Conservation (phyloP, 2,797 vertebrate genomes). For the Propithecus deckenii region DNA sequence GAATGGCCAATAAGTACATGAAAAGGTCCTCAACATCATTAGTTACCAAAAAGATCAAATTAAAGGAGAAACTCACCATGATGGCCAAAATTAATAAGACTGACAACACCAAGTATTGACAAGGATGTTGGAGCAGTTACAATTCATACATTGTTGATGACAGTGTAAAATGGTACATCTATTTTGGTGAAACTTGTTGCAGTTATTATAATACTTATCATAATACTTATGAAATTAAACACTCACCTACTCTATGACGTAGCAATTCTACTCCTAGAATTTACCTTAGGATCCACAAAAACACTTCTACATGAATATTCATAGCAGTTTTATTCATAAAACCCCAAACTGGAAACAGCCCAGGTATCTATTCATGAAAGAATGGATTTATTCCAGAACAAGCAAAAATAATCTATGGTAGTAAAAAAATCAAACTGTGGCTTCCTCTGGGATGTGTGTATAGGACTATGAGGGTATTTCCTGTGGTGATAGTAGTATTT, state of each 20-base stretch:
- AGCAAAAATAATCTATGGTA: background rate
- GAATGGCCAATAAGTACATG: background rate
- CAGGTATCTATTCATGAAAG: background rate
- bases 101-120: background rate
- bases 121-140: background rate
- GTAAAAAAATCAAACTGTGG: background rate
- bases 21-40: background rate
- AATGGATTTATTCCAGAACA: background rate
- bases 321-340: background rate
- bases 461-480: background rate
- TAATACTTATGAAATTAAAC: background rate
- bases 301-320: background rate
- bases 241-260: background rate
- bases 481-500: background rate
- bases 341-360: background rate
- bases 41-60: background rate
- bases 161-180: background rate
- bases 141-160: background rate
- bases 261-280: background rate
- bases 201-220: background rate
- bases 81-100: background rate
- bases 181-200: background rate
- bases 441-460: background rate
- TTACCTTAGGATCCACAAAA: background rate
- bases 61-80: background rate